Conservation (phyloP, 2,113 vertebrate genomes). For the Hoplias malabaricus region DNA sequence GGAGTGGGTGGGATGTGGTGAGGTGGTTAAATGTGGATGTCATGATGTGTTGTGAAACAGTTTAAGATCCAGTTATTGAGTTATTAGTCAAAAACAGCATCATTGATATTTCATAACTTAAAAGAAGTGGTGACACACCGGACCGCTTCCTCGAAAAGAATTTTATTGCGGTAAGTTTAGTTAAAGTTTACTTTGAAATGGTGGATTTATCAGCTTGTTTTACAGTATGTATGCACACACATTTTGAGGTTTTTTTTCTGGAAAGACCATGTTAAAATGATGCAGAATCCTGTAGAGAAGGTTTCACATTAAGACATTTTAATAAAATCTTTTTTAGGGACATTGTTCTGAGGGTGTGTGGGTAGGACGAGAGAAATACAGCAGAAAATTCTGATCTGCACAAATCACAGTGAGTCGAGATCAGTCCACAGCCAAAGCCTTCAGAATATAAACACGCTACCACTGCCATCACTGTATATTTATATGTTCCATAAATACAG, state of each 20-base stretch:
- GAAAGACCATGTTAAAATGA: no score
- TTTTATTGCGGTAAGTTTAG: not conserved
- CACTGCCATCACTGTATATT: not conserved
- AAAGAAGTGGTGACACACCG: not conserved
- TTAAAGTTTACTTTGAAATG: not conserved
- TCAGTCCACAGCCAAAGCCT: not conserved
- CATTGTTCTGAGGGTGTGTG: constrained; percentile 9
- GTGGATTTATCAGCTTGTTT: not conserved
- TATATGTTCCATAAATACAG: not conserved
- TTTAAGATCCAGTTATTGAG: no score
- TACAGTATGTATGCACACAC: no score
- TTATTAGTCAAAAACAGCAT: no score
- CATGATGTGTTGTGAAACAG: no score
- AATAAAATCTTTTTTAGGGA: constrained; percentile 39
- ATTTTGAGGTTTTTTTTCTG: no score
- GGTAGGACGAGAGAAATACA: not conserved
- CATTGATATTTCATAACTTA: no score
- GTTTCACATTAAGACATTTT: constrained; percentile 30
- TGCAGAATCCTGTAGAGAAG: no score
- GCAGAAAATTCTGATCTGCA: not conserved
- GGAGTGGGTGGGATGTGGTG: no score
- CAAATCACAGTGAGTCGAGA: not conserved
- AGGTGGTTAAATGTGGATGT: no score
- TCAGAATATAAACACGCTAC: not conserved
- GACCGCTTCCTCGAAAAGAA: not conserved